Conservation (phyloP, 2,888 invertebrate species). For the Ornithoptera priamus region DNA sequence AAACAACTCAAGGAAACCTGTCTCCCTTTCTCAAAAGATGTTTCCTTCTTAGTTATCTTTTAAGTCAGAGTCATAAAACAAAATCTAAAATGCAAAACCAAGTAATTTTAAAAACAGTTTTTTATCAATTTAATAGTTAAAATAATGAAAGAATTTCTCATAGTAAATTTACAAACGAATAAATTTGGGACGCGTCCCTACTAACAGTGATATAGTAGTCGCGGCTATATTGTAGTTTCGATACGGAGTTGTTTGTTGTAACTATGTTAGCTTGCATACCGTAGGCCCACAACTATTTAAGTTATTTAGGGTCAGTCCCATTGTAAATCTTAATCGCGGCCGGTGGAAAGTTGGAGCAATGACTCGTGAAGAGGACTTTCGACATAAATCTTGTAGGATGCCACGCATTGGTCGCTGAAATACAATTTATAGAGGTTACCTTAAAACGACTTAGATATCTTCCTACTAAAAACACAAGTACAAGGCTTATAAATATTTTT, state of each 20-base stretch:
- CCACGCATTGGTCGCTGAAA: conserved; percentile 17
- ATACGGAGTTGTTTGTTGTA: conserved; percentile 34
- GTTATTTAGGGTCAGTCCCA: conserved; percentile 65
- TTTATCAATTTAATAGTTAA: too few relatives aligned
- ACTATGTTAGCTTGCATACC: conserved; percentile 41
- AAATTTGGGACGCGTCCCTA: conserved; percentile 18
- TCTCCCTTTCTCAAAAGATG: too few relatives aligned
- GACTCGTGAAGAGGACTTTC: conserved; percentile 65
- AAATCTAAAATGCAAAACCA: too few relatives aligned
- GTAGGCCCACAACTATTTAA: conserved; percentile 57
- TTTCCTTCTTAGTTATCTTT: too few relatives aligned
- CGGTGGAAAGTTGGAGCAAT: conserved; percentile 63
- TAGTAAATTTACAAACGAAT: background rate
- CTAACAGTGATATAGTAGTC: conserved; percentile 21
- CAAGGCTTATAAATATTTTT: background rate
- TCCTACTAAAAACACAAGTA: background rate
- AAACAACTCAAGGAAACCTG: too few relatives aligned
- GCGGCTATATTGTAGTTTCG: conserved; percentile 14
- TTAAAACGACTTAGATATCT: background rate
- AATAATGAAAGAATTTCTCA: background rate
- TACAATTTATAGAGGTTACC: conserved; percentile 22
- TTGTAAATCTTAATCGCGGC: conserved; percentile 74
- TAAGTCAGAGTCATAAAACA: too few relatives aligned
- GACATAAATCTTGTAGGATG: conserved; percentile 61
- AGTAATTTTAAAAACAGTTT: too few relatives aligned